Base-by-base conservation (phyloP, 2,888 invertebrate genomes). In the Mesoligia furuncula region DNA sequence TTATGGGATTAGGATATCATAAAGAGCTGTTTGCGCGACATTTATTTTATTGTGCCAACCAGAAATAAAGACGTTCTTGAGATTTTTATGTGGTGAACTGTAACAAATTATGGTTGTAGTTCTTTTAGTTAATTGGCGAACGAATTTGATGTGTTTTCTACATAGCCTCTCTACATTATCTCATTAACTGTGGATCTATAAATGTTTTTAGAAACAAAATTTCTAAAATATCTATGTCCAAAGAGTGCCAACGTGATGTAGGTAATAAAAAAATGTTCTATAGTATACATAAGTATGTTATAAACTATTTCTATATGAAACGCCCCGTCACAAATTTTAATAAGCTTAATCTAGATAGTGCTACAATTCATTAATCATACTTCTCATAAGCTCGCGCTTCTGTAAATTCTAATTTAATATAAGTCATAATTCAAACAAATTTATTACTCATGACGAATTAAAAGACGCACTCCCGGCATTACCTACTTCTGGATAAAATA, bases 11-110 rank as follows among this genome's bases (percentile, higher is more conserved):
- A 79, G 73, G 69, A 85, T 77, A 79, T 80, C 42, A 72, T 87
- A 92, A 85, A 89, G 94, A 95, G 95, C 76, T 90, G 95, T 81
- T 87, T 80, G 83, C 75, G 78, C 77, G 86, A 77, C 69, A 45
- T 45, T n/a, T 57, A 57, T 36, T 57, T 81, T 65, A 64, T 6
- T 54, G 15, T 42, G 31, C n/a, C 54, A 51, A 39, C 15, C 17
- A 24, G 39, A 48, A 1, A 75, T 36, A 1, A 31, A 70, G 7
- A 70, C 27, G 59, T 76, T 59, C 36, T 64, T 45, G 15, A 77
- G 2, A 69, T 70, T 64, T 51, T 76, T 82, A 3, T 31, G 39
- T 31, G 39, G 61, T 59, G 15, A 65, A 64, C 31, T 65, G 31
- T 79, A 11, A 31, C 20, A 27, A 64, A n/a, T 6, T 42, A 65